Evolutionary conservation across 2,797 vertebrate genomes (phyloP).

Genomic region (Etheostoma nigrum): DNA sequence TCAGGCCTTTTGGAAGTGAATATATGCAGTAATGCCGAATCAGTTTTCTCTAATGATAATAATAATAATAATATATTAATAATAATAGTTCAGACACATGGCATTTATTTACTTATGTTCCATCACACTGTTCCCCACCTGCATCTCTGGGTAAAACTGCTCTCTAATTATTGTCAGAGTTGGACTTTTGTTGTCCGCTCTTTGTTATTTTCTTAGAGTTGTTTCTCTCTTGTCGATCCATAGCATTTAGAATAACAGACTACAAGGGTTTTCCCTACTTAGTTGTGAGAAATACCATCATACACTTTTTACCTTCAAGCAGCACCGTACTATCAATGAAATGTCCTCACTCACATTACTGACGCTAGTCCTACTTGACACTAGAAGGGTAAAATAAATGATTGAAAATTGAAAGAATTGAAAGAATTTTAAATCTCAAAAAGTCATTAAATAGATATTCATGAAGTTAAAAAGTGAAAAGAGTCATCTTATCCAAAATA

Average conservation of each 20-base stretch:
- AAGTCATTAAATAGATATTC: neutral
- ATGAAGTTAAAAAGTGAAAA: constrained; percentile 9
- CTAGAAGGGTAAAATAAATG: neutral
- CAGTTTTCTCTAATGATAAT: constrained; percentile 41
- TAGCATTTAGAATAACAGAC: neutral
- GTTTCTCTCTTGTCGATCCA: neutral
- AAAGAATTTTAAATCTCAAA: neutral
- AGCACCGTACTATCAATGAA: neutral
- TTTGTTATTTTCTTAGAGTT: neutral
- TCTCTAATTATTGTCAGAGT: constrained; percentile 58
- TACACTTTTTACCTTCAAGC: neutral
- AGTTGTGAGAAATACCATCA: neutral
- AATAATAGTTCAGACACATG: constrained; percentile 46
- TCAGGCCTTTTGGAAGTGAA: neutral
- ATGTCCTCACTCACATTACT: neutral
- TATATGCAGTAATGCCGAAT: constrained; percentile 41
- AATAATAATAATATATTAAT: too few species aligned
- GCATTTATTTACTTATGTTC: constrained; percentile 58
- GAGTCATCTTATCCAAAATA: neutral
- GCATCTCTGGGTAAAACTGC: constrained; percentile 34
- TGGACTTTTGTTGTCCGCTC: constrained; percentile 26
- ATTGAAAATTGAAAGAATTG: neutral
- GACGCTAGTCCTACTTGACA: neutral
- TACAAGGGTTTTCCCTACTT: neutral
- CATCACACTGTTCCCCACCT: constrained; percentile 32